Conservation (phyloP, 2,113 vertebrate species). For the Morone chrysops region DNA sequence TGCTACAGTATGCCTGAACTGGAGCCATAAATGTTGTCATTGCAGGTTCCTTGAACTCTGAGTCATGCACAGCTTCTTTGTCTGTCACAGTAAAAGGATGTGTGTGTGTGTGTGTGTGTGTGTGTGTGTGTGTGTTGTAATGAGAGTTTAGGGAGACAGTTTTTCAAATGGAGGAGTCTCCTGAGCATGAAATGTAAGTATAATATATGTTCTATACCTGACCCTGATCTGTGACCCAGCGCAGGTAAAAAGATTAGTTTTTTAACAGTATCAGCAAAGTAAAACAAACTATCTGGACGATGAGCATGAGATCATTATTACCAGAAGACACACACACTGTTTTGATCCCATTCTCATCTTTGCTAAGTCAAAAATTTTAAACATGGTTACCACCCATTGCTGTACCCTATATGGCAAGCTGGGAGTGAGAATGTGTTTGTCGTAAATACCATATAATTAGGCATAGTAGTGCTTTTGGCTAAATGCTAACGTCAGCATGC, state of each 20-base stretch:
- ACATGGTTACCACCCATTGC: background rate
- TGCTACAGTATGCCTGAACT: constrained; percentile 24
- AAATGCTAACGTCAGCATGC: background rate
- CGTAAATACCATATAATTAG: no score
- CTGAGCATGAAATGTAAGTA: background rate
- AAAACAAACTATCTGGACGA: background rate
- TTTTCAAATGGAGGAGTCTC: background rate
- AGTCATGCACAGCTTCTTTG: constrained; percentile 27
- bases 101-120: background rate
- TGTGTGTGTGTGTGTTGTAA: background rate
- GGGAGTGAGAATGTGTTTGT: no score
- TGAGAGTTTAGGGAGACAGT: background rate
- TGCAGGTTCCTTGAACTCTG: constrained; percentile 49
- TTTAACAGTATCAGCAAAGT: background rate
- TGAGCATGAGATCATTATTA: background rate
- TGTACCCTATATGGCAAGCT: no score
- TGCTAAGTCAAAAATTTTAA: background rate
- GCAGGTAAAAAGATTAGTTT: background rate
- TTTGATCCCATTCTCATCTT: background rate
- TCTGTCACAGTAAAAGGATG: constrained; percentile 22
- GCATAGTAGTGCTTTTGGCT: background rate
- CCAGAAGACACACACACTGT: background rate
- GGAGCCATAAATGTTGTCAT: constrained; percentile 33
- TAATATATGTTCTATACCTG: background rate
- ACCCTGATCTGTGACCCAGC: background rate